phyloP scores from a whole-genome alignment of 2,113 vertebrate genomes.

The human (Homo sapiens) region DNA sequence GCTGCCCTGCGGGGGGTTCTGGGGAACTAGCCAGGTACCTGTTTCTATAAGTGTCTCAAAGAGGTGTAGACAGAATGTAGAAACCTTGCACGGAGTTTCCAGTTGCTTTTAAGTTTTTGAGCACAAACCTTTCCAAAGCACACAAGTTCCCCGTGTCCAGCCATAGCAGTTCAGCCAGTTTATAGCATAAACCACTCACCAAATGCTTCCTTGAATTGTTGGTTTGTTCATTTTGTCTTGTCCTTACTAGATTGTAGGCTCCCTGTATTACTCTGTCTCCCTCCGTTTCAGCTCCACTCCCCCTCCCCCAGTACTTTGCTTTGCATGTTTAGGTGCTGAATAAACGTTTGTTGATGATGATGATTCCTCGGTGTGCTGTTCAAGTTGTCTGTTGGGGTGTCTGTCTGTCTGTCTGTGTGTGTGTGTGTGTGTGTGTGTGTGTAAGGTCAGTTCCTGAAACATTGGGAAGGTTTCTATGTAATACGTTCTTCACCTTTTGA shows the following conservation, averaged over 20 bases:
- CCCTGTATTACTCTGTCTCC: neutral
- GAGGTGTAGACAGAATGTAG: neutral
- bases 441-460: neutral
- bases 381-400: neutral
- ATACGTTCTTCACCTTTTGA: conserved; percentile 7
- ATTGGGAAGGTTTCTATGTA: neutral
- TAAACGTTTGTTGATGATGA: neutral
- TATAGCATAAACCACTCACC: neutral
- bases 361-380: neutral
- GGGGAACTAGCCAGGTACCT: neutral
- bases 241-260: neutral
- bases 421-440: neutral
- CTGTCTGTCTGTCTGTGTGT: neutral
- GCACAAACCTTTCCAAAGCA: neutral
- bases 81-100: neutral
- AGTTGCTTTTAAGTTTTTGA: neutral
- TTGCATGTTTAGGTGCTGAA: conserved; percentile 4
- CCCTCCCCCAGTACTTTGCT: neutral
- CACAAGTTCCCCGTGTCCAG: neutral
- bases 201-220: neutral
- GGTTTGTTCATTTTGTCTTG: neutral
- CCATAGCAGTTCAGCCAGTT: neutral
- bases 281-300: neutral
- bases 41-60: neutral
- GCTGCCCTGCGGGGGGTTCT: neutral